Evolutionary conservation across 2,113 vertebrate genomes (phyloP), one percentile per base, ranked within the genome.

Genomic region (Chaetodon trifascialis): DNA sequence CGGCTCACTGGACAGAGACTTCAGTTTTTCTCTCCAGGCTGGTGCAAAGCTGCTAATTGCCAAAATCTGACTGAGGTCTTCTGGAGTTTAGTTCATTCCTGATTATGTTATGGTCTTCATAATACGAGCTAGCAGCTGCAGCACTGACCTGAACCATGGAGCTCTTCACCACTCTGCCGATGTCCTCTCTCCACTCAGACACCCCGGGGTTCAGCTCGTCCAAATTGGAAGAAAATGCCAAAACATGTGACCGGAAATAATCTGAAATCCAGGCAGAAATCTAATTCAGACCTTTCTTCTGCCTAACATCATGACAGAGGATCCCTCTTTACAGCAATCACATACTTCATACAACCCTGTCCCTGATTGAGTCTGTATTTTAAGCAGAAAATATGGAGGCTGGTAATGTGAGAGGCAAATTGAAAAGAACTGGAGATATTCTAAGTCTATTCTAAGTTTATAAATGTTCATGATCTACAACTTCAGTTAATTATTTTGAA

Each of bases 141-240:
- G 51, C 69, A 82, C 92, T 85, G 80, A 95, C 97, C 94, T 97
- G 96, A 75, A 97, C 94, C 77, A 97, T 90, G 12, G 96, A 95
- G 89, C 89, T 96, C 93, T 96, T 97, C 92, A 99, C 95, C 64
- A 97, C 96, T 80, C 95, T 92, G 46, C 96, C 91, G 79, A 97
- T 94, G 84, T 99, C 97, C 56, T 95, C 94, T 72, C 97, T 96
- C 97, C 97, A 99, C 80, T 98, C 97, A 0, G 96, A 95, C 87
- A 98, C 96, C 79, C 96, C 96, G 0, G 97, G 97, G 84, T 99
- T 99, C 91, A 97, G 94, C 63, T 97, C 96, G 15, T 99, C 97
- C 90, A 99, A 91, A 88, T 98, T 97, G 0, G 97, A 96, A 73
- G 97, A 97, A 90, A 98, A 98, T 0, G 95, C 96, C 76, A 98